Conservation (phyloP, 2,113 vertebrate species). For the Hippocampus comes region DNA sequence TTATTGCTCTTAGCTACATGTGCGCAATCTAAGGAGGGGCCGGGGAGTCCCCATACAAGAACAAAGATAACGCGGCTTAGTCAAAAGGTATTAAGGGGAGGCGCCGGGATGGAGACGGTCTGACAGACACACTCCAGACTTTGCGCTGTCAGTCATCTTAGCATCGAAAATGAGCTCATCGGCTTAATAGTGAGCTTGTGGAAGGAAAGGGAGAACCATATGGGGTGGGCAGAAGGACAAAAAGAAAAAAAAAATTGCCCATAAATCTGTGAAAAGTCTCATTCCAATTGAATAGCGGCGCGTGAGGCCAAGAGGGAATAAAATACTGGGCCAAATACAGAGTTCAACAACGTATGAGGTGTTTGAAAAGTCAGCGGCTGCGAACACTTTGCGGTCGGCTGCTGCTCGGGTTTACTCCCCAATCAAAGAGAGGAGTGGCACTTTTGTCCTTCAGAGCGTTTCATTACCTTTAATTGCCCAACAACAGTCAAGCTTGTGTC, state of each 20-base stretch:
- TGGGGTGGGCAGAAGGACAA: neutral
- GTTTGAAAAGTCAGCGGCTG: slow-evolving; percentile 51
- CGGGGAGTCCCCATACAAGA: neutral
- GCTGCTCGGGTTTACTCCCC: slow-evolving; percentile 45
- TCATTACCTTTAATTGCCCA: slow-evolving; percentile 64
- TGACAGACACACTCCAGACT: slow-evolving; percentile 19
- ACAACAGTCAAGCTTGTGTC: slow-evolving; percentile 63
- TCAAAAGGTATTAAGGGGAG: neutral
- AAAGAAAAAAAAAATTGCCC: neutral
- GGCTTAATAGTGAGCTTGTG: slow-evolving; percentile 25
- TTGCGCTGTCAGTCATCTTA: slow-evolving; percentile 25
- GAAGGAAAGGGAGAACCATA: neutral
- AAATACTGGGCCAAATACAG: slow-evolving; percentile 16
- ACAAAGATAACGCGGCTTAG: neutral
- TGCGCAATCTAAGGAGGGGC: neutral
- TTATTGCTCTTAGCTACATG: neutral
- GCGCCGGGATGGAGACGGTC: neutral
- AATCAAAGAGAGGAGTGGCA: slow-evolving; percentile 38
- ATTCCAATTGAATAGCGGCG: slow-evolving; percentile 36
- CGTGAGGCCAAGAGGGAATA: slow-evolving; percentile 22
- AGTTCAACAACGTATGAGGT: slow-evolving; percentile 41
- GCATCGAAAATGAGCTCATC: slow-evolving; percentile 47
- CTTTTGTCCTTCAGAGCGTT: slow-evolving; percentile 41
- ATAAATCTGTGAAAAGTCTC: slow-evolving; percentile 34
- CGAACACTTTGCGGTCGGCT: slow-evolving; percentile 22